A percentile compares a stretch with the other conserved stretches of the same genome.
phyloP scores from a whole-genome alignment of 2,888 invertebrate species.

The Gandaritis pyraliata region DNA sequence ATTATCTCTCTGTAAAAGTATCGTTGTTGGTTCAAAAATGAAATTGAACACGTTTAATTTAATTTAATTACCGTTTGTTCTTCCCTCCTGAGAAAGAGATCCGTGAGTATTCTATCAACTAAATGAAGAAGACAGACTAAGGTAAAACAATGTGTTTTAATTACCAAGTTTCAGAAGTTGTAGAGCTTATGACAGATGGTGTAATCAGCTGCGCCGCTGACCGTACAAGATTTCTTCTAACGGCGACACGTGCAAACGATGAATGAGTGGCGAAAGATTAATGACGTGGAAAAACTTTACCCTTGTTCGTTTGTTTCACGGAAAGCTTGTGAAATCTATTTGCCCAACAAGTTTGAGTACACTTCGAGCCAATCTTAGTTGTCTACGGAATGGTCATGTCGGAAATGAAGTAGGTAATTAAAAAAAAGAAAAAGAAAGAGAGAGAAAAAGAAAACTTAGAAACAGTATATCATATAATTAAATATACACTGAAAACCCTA shows the following conservation, averaged over 20 bases:
- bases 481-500: too few relatives aligned
- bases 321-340: slow-evolving; percentile 47
- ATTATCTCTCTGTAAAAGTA: too few relatives aligned
- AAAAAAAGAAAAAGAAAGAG: too few relatives aligned
- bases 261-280: slow-evolving; percentile 66
- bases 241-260: slow-evolving; percentile 61
- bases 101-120: too few relatives aligned
- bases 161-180: slow-evolving; percentile 33
- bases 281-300: slow-evolving; percentile 62
- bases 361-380: slow-evolving; percentile 33
- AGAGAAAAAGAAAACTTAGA: slow-evolving; percentile 9
- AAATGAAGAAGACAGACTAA: not conserved
- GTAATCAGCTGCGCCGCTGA: slow-evolving; percentile 53
- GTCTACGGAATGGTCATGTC: slow-evolving; percentile 32
- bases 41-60: too few relatives aligned
- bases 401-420: slow-evolving; percentile 31
- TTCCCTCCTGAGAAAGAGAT: too few relatives aligned
- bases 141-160: slow-evolving; percentile 20
- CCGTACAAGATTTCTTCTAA: slow-evolving; percentile 57
- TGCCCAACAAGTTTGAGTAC: slow-evolving; percentile 48
- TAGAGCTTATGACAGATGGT: slow-evolving; percentile 49
- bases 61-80: too few relatives aligned
- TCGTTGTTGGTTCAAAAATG: too few relatives aligned
- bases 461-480: too few relatives aligned
- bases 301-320: slow-evolving; percentile 52